Evolutionary conservation across 2,113 vertebrate species (phyloP).

Genomic region (Syrrhaptes paradoxus): DNA sequence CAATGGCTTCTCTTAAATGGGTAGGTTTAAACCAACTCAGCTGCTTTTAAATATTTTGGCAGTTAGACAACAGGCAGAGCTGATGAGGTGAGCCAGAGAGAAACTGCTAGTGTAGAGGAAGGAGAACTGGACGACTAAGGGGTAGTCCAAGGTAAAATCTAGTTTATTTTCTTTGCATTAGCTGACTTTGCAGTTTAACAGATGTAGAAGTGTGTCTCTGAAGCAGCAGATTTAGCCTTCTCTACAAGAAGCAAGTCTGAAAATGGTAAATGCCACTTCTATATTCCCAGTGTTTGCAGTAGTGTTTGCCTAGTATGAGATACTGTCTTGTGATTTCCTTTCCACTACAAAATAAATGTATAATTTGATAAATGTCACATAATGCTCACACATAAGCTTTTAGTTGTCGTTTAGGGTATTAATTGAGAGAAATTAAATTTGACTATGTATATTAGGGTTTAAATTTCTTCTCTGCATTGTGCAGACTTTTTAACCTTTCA

Average conservation of each 20-base stretch:
- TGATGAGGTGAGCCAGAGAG: conserved; percentile 8
- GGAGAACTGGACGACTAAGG: not conserved
- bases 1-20: conserved; percentile 16
- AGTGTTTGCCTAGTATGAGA: not conserved
- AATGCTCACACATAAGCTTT: not conserved
- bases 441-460: not conserved
- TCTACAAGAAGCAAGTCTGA: not conserved
- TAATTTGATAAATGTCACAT: not conserved
- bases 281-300: not conserved
- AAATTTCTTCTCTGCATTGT: not conserved
- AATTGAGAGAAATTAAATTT: not conserved
- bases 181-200: not conserved
- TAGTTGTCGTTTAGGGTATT: not conserved
- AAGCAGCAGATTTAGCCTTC: not conserved
- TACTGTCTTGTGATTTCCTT: not conserved
- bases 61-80: not conserved
- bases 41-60: conserved; percentile 29
- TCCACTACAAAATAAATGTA: not conserved
- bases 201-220: not conserved
- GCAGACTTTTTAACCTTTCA: not conserved
- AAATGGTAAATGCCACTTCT: not conserved
- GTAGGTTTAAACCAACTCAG: conserved; percentile 2
- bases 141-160: not conserved
- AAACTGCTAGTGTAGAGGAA: not conserved
- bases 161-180: not conserved